phyloP scores from a whole-genome alignment of 2,113 vertebrate genomes.

The Tachuris rubrigastra region DNA sequence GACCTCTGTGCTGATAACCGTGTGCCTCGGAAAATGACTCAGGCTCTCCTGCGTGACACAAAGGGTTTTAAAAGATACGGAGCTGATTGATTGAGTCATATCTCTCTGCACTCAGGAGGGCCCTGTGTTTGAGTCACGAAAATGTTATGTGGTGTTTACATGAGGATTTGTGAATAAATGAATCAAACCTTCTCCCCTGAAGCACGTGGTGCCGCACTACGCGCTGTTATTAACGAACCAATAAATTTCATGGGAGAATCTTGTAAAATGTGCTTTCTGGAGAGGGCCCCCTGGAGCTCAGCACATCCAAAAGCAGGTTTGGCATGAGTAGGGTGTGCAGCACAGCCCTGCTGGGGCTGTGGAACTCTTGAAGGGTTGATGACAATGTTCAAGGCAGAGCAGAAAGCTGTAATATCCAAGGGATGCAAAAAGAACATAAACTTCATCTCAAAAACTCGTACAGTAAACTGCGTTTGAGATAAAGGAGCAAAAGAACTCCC shows the following conservation, averaged over 20 bases:
- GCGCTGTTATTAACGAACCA: background rate
- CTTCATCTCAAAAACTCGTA: background rate
- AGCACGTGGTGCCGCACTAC: background rate
- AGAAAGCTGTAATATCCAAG: background rate
- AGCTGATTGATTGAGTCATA: background rate
- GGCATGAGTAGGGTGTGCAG: background rate
- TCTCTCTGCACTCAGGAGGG: background rate
- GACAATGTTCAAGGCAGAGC: background rate
- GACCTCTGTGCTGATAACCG: background rate
- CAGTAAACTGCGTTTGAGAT: background rate
- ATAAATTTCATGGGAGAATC: background rate
- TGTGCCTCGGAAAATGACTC: background rate
- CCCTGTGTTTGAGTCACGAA: background rate
- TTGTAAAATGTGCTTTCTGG: background rate
- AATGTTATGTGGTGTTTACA: background rate
- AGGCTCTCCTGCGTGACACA: background rate
- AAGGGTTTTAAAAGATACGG: background rate
- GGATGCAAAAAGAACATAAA: background rate
- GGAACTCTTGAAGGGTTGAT: background rate
- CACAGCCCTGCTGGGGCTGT: background rate
- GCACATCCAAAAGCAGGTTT: background rate
- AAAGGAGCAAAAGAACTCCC: background rate
- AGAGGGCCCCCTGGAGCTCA: background rate
- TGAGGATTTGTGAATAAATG: background rate
- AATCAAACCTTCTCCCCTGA: background rate